Base-by-base conservation (phyloP, 2,113 vertebrate genomes). In the Vulpes lagopus region DNA sequence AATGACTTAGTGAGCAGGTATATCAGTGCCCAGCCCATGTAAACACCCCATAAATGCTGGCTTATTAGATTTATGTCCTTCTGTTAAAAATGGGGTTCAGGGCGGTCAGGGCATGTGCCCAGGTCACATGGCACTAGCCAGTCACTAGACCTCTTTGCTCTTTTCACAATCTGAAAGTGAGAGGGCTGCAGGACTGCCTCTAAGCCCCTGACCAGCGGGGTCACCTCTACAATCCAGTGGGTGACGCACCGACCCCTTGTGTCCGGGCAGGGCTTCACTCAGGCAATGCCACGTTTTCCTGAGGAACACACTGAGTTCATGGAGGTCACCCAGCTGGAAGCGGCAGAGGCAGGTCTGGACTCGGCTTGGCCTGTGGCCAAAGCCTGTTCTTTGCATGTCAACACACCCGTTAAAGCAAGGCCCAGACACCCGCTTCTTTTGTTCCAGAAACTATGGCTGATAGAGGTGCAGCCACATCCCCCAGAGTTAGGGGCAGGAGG, bases 241-340 rank as follows among this genome's bases (percentile, higher is more conserved):
- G 65, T 12, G 57, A 60, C 0, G 2, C 0, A 11, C 59, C 0
- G 0, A 25, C 9, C 32, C 69, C 69, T 27, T 0, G 0, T 11
- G 57, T 9, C 38, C 67, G 65, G 60, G 32, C 8, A 8, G 14
- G 64, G 38, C 60, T 57, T 59, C 83, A 7, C 11, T 83, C 22
- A 10, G 3, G 30, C 27, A 14, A 14, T 2, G 5, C 20, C 11
- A 15, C 0, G 11, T 30, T 9, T 16, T 73, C 11, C 11, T 3
- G 14, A 65, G 35, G 11, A 73, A n/a, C n/a, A 78, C 27, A 19
- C 1, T 0, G n/a, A 25, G 60, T 43, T 30, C 43, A 5, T 0
- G 16, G 80, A 81, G 49, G 23, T 51, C 1, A 0, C 27, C 2
- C 0, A 0, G 86, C 5, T 8, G 53, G 32, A 38, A 20, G 32